Evolutionary conservation across 1,140 invertebrate genomes (phyloP).

Genomic region (Zaprionus ornatus): DNA sequence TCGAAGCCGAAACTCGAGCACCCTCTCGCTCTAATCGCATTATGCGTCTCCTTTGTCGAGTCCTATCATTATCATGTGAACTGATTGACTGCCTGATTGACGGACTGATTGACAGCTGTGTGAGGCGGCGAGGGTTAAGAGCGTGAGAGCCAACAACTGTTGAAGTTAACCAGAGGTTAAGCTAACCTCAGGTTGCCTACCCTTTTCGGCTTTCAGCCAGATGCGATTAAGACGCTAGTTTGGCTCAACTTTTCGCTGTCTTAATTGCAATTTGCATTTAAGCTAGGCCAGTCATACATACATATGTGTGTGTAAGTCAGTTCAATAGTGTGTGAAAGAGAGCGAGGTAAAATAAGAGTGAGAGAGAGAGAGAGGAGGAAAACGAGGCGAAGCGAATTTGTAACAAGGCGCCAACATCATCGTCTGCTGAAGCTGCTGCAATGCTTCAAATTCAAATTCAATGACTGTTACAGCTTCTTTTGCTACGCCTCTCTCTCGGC

Average conservation of each 20-base stretch:
- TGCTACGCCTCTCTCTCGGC: background rate
- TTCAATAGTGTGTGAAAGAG: background rate
- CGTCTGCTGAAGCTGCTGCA: conserved; percentile 21
- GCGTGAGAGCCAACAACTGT: conserved; percentile 8
- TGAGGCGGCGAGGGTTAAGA: background rate
- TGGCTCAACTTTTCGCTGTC: conserved; percentile 28
- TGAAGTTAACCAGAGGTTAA: conserved; percentile 1
- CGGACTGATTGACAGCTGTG: conserved; percentile 42
- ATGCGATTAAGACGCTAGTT: conserved; percentile 6
- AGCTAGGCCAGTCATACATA: background rate
- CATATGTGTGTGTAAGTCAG: background rate
- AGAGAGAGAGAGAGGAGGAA: background rate
- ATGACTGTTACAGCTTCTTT: conserved; percentile 23
- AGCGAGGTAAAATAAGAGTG: background rate
- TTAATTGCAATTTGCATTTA: conserved; percentile 55
- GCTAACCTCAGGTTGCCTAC: background rate
- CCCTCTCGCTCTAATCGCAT: conserved; percentile 55
- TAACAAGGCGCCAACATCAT: conserved; percentile 23
- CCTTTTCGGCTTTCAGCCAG: too few species aligned
- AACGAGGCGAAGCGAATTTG: conserved; percentile 1
- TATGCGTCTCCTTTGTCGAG: conserved; percentile 41
- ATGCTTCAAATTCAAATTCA: conserved; percentile 46
- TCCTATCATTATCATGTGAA: conserved; percentile 43
- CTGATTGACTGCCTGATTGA: conserved; percentile 38
- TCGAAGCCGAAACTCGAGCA: conserved; percentile 16